Percentiles rank a stretch among this genome's conserved stretches.
Evolutionary conservation across 2,113 vertebrate species (phyloP).

Genomic region (Helogale parvula): DNA sequence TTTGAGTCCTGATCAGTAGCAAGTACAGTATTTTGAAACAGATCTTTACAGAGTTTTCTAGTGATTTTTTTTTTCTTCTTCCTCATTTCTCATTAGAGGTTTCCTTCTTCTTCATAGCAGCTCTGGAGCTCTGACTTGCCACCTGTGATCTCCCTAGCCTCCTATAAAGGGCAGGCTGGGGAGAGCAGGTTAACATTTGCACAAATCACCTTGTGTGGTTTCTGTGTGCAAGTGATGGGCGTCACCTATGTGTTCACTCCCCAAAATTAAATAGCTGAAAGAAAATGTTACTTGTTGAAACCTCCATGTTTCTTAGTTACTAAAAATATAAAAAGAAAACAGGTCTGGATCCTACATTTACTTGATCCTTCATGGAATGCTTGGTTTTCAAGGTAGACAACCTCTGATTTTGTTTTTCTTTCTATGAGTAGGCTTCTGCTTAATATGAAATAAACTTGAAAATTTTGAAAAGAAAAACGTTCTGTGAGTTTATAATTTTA

Average conservation of each 20-base stretch:
- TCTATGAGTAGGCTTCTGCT: not conserved
- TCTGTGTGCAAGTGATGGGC: not conserved
- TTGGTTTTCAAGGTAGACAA: constrained; percentile 32
- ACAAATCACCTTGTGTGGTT: not conserved
- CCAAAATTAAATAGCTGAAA: not conserved
- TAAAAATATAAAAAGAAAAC: not conserved
- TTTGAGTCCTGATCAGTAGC: not conserved
- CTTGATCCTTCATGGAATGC: not conserved
- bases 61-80: not conserved
- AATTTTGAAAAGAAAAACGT: constrained; percentile 41
- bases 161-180: not conserved
- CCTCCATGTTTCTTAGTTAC: not conserved
- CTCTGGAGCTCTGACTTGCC: not conserved
- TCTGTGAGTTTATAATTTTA: constrained; percentile 67
- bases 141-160: not conserved
- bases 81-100: not conserved
- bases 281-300: not conserved
- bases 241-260: not conserved
- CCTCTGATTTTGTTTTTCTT: constrained; percentile 54
- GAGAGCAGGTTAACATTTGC: not conserved
- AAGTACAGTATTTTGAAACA: constrained; percentile 16
- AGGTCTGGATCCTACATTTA: not conserved
- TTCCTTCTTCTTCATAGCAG: not conserved
- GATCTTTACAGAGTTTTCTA: not conserved
- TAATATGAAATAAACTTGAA: constrained; percentile 59